These are phyloP conservation scores for Ursus arctos DNA, from an alignment of 2,113 vertebrate genomes.

Conservation along the genomic window DNA sequence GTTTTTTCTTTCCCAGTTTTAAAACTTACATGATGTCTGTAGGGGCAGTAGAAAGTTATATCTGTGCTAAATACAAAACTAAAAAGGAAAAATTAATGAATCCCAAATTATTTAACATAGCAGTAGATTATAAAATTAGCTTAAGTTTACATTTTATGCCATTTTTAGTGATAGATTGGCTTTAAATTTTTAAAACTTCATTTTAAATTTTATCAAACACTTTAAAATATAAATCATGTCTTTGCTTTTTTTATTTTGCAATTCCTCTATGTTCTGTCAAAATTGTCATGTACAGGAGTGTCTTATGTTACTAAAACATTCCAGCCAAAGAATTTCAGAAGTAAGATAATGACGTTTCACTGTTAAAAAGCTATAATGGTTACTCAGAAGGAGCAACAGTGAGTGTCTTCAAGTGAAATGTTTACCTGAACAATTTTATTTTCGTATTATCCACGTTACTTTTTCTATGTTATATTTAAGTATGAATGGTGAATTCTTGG, in stretches of 20 bases:
- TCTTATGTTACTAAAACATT: constrained; percentile 61
- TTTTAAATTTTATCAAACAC: constrained; percentile 16
- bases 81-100: constrained; percentile 56
- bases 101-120: constrained; percentile 63
- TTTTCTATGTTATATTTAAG: constrained; percentile 77
- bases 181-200: constrained; percentile 52
- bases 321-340: constrained; percentile 75
- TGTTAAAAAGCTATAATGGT: constrained; percentile 71
- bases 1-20: constrained; percentile 64
- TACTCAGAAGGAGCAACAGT: constrained; percentile 60
- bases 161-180: constrained; percentile 60
- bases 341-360: constrained; percentile 32
- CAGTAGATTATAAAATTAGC: constrained; percentile 53
- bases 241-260: constrained; percentile 61
- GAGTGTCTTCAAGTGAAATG: constrained; percentile 63
- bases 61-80: constrained; percentile 63
- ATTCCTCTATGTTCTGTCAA: constrained; percentile 22
- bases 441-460: constrained; percentile 66
- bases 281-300: constrained; percentile 46
- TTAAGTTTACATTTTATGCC: constrained; percentile 51
- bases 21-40: constrained; percentile 48
- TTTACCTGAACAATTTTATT: constrained; percentile 71
- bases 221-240: constrained; percentile 33
- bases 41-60: constrained; percentile 49
- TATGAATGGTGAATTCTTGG: constrained; percentile 66